A percentile compares a stretch with the other conserved stretches of the same genome.
Conservation (phyloP, 2,888 invertebrate species). For the Eupithecia exiguata region DNA sequence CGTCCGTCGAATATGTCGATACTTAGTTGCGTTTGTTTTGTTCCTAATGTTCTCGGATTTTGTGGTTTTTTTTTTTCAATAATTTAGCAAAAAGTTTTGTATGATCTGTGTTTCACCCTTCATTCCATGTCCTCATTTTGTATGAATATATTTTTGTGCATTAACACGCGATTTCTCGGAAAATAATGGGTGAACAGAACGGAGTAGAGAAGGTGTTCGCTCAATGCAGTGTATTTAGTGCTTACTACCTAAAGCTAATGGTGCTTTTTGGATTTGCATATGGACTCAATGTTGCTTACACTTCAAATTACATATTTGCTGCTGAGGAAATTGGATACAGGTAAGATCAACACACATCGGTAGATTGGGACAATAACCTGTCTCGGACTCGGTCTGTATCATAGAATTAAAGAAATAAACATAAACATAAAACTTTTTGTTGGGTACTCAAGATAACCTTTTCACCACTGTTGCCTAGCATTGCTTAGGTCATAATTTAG, state of each 20-base stretch:
- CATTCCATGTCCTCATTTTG: neutral
- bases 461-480: no score
- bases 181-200: constrained; percentile 32
- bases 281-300: constrained; percentile 83
- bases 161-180: neutral
- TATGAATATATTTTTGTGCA: neutral
- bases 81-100: neutral
- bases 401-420: no score
- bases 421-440: no score
- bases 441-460: no score
- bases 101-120: neutral
- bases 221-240: constrained; percentile 81
- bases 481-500: no score
- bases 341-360: constrained; percentile 16
- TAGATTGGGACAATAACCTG: no score
- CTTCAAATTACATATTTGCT: constrained; percentile 86
- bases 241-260: constrained; percentile 83
- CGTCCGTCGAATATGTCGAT: neutral
- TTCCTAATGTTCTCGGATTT: neutral
- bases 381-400: no score
- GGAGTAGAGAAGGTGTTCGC: constrained; percentile 71
- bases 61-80: neutral
- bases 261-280: constrained; percentile 82
- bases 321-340: constrained; percentile 82
- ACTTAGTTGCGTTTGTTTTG: neutral